These are phyloP conservation scores for Hedya salicella DNA, from an alignment of 2,888 invertebrate species.

Conservation along the genomic window DNA sequence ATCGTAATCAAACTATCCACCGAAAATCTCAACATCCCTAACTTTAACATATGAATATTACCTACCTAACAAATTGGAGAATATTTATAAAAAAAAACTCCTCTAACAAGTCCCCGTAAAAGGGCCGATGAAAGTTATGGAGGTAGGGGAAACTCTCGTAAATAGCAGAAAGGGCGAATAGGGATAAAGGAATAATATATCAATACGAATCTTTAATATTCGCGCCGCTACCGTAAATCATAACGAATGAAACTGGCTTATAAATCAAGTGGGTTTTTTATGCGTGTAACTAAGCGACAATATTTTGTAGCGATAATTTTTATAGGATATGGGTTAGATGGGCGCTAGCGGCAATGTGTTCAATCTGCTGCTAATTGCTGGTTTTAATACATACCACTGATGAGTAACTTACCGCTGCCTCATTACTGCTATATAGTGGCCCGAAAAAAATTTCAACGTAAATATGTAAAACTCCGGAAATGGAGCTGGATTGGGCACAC, in stretches of 20 bases:
- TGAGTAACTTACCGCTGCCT: no score
- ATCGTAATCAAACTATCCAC: no score
- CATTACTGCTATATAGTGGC: no score
- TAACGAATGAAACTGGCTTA: constrained; percentile 76
- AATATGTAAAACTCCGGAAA: no score
- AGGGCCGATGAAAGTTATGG: constrained; percentile 82
- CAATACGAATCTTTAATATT: constrained; percentile 85
- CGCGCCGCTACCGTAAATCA: constrained; percentile 81
- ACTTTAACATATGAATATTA: constrained; percentile 54
- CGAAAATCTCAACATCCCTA: constrained; percentile 47
- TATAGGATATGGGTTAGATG: neutral
- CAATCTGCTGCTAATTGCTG: neutral
- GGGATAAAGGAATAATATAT: constrained; percentile 85
- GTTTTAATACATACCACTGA: no score
- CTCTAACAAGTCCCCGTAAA: constrained; percentile 78
- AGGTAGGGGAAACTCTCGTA: constrained; percentile 80
- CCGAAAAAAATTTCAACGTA: no score
- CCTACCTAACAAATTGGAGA: constrained; percentile 55
- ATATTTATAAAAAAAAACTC: constrained; percentile 66
- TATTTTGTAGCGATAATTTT: constrained; percentile 34
- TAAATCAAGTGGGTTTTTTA: constrained; percentile 73
- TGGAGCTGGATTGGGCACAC: no score
- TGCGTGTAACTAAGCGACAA: constrained; percentile 45
- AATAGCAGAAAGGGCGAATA: constrained; percentile 80
- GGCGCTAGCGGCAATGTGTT: neutral